Evolutionary conservation across 2,113 vertebrate genomes (phyloP).

Genomic region (Phoenicopterus ruber): DNA sequence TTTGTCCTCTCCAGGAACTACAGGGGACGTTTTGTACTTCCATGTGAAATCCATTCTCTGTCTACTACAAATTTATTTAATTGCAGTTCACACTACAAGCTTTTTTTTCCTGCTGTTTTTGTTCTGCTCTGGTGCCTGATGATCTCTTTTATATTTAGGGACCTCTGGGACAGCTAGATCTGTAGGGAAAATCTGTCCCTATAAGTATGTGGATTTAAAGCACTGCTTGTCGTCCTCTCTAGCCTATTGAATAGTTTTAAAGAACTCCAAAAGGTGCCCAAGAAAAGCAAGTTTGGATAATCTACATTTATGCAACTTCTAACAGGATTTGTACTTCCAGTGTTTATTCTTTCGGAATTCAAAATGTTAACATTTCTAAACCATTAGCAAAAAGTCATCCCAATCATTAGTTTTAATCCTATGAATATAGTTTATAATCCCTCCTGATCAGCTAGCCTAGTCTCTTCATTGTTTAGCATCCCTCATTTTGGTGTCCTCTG

Average conservation of each 20-base stretch:
- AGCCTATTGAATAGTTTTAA: neutral
- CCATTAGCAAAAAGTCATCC: neutral
- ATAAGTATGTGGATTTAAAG: neutral
- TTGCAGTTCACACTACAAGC: neutral
- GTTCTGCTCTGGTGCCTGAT: constrained; percentile 2
- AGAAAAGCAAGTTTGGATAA: neutral
- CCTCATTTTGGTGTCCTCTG: neutral
- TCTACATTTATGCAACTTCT: neutral
- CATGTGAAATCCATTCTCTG: neutral
- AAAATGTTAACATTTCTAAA: neutral
- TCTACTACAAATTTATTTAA: constrained; percentile 3
- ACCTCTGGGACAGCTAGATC: neutral
- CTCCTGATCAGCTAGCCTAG: neutral
- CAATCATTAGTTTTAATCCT: neutral
- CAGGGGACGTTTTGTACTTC: neutral
- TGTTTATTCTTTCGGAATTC: neutral
- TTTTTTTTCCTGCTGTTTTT: constrained; percentile 13
- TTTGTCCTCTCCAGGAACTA: neutral
- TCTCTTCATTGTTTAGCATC: neutral
- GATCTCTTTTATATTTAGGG: neutral
- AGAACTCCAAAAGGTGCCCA: neutral
- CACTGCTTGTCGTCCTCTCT: neutral
- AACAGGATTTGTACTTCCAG: neutral
- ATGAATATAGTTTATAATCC: neutral
- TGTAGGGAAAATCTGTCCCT: neutral